Base-by-base conservation (phyloP, 2,888 invertebrate genomes). In the Quadroppia sp. region DNA sequence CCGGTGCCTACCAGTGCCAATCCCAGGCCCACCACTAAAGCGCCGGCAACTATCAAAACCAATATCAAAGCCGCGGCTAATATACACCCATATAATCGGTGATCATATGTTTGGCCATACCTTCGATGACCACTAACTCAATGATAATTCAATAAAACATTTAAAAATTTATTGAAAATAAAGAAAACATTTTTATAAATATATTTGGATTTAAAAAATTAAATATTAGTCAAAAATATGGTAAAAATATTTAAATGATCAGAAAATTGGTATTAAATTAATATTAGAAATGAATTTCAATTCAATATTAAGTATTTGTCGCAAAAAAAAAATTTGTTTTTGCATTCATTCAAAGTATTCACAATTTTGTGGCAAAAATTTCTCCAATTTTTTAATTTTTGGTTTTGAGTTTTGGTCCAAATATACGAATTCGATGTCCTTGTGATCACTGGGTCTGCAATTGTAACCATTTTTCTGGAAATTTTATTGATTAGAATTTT, bases 31-130 rank as follows among this genome's bases (percentile, higher is more conserved):
- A 75, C 74, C 61, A 76, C 78, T 48, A 94, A 94, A 84, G 90
- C 91, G 20, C 93, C 93, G 0, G 91, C 92, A 72, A 89, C 91
- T 32, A 92, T 94, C 78, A 94, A 94, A 82, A 94, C 94, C 0
- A 94, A 94, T 81, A 94, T 94, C 77, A 94, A 94, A 83, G 89
- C 93, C 74, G 94, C 92, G 4, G 76, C 89, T 77, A 90, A 91
- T 83, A 90, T 92, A 78, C 92, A 94, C 84, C 92, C 92, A 0
- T 94, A 93, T 77, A 74, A 53, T 17, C 73, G 77, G 70, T 77
- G 25, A 76, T 15, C n/a, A 17, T 7, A n/a, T 20, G 6, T 17
- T 45, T 3, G 15, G 45, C 13, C 40, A 40, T 40, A n/a, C n/a
- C 45, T 45, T 4, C 15, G 7, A 3, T 20, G 20, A 36, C 36